Conservation (phyloP, 2,888 invertebrate genomes). For the Pseudolycoriella hygida region DNA sequence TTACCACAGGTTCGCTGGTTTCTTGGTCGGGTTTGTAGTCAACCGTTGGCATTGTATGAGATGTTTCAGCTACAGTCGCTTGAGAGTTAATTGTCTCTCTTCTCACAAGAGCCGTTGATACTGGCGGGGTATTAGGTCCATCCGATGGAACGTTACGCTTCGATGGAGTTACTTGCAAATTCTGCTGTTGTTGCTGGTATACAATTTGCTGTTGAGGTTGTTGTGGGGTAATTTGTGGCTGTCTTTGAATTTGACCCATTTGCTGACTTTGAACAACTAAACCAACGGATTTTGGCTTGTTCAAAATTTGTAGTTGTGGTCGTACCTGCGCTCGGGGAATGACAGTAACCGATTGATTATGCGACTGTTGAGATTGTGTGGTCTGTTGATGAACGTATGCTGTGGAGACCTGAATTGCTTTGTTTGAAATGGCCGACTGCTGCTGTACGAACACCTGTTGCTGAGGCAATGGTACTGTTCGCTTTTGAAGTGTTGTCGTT, state of each 20-base stretch:
- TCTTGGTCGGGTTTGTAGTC: too few relatives aligned
- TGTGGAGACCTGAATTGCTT: background rate
- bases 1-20: too few relatives aligned
- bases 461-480: slow-evolving; percentile 19
- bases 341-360: slow-evolving; percentile 9
- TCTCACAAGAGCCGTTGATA: background rate
- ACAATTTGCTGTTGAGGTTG: background rate
- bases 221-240: slow-evolving; percentile 4
- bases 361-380: background rate
- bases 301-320: slow-evolving; percentile 9
- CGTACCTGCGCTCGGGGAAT: slow-evolving; percentile 6
- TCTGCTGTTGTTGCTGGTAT: slow-evolving; percentile 7
- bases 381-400: background rate
- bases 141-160: slow-evolving; percentile 5
- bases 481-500: background rate
- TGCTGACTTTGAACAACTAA: slow-evolving; percentile 8
- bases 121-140: slow-evolving; percentile 6
- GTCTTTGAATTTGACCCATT: slow-evolving; percentile 5
- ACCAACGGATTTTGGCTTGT: slow-evolving; percentile 8
- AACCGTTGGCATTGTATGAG: too few relatives aligned
- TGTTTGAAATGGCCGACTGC: slow-evolving; percentile 12
- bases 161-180: slow-evolving; percentile 2
- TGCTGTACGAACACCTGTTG: slow-evolving; percentile 20
- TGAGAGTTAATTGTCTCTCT: background rate
- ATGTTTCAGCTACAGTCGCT: background rate